Evolutionary conservation across 2,888 invertebrate species (phyloP).

Genomic region (Lydus trimaculatus): DNA sequence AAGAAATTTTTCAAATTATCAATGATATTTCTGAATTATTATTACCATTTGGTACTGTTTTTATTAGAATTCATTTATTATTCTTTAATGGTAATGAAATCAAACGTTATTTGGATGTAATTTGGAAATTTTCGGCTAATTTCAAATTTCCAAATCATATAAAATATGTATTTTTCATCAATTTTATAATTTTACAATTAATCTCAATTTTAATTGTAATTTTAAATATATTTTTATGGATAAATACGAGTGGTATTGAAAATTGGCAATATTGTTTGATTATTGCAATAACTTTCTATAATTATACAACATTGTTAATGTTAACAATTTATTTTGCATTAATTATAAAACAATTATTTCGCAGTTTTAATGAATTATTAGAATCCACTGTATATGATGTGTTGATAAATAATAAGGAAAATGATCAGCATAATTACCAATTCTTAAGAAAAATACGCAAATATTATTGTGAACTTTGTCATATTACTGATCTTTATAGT

Average conservation of each 20-base stretch:
- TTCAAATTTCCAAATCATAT: neutral
- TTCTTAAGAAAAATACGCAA: neutral
- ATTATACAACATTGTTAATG: neutral
- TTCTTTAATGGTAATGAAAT: neutral
- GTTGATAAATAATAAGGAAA: neutral
- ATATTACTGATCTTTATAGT: constrained; percentile 16
- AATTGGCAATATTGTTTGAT: neutral
- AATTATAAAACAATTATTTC: neutral
- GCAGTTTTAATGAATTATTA: neutral
- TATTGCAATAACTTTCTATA: neutral
- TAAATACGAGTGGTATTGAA: neutral
- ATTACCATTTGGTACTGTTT: neutral
- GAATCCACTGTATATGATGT: neutral
- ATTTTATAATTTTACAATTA: neutral
- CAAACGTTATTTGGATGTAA: neutral
- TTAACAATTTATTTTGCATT: neutral
- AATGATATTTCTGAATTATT: neutral
- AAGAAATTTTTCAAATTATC: neutral
- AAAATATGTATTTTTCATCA: no score
- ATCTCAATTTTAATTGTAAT: neutral
- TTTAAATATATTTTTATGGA: neutral
- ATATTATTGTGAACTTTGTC: constrained; percentile 31
- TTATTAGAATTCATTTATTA: neutral
- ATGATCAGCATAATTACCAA: neutral
- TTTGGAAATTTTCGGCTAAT: neutral